Percentiles rank a stretch among this genome's conserved stretches.
Evolutionary conservation across 37 sponge, comb jelly and placozoan species (phyloP).

Genomic region (Corticium candelabrum): DNA sequence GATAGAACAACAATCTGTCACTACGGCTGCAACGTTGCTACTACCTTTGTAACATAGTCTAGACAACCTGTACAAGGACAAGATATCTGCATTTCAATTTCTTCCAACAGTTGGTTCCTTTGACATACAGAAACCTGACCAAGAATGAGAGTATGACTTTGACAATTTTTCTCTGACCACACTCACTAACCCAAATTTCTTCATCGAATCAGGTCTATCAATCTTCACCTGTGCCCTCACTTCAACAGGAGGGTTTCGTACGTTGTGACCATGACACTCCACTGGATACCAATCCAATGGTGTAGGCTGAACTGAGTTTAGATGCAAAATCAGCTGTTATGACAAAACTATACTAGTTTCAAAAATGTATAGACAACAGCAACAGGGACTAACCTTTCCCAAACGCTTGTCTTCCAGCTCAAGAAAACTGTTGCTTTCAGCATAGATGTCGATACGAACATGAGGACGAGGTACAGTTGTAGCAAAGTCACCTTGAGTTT

Average conservation of each 20-base stretch:
- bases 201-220: conserved; percentile 35
- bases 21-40: neutral
- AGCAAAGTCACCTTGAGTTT: conserved; percentile 31
- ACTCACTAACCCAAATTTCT: conserved; percentile 48
- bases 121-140: conserved; percentile 39
- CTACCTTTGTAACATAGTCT: no score
- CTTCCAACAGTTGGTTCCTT: conserved; percentile 44
- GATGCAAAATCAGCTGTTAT: no score
- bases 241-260: no score
- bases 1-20: neutral
- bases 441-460: conserved; percentile 22
- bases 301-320: no score
- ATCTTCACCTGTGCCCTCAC: neutral
- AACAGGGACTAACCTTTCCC: conserved; percentile 46
- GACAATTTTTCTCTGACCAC: neutral
- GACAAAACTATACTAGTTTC: no score
- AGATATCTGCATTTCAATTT: conserved; percentile 53
- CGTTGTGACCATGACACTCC: no score
- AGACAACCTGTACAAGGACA: conserved; percentile 43
- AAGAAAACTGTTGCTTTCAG: conserved; percentile 31
- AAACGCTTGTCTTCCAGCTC: conserved; percentile 27
- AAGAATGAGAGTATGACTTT: neutral
- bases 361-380: no score
- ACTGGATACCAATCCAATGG: no score
- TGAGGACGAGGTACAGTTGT: conserved; percentile 45